phyloP scores from a whole-genome alignment of 1,140 invertebrate species.

The Drosophila carrolli region DNA sequence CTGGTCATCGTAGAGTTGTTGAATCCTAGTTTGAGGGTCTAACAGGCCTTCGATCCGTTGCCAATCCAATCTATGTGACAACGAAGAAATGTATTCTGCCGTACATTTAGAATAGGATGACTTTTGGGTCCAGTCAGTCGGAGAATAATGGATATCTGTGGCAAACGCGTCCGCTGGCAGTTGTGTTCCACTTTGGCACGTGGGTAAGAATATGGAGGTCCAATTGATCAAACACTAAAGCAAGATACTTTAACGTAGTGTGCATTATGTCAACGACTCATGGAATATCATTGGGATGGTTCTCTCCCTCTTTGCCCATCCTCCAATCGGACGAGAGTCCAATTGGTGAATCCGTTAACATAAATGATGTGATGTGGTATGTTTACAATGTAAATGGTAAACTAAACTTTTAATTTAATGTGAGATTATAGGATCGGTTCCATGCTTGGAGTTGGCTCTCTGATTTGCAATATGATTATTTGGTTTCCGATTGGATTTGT shows the following conservation, averaged over 20 bases:
- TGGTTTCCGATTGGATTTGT: constrained; percentile 50
- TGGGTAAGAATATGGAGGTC: neutral
- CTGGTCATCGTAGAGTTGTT: too few relatives aligned
- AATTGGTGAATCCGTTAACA: neutral
- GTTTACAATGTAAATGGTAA: neutral
- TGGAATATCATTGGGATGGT: constrained; percentile 30
- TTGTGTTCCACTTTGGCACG: constrained; percentile 1
- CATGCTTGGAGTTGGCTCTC: constrained; percentile 42
- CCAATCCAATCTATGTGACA: too few relatives aligned
- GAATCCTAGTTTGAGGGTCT: too few relatives aligned
- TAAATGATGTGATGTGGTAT: constrained; percentile 1
- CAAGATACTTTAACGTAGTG: neutral
- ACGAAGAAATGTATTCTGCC: neutral
- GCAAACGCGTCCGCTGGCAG: constrained; percentile 9
- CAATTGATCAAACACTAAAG: neutral
- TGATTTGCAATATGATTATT: constrained; percentile 47
- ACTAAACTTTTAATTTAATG: neutral
- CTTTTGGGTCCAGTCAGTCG: neutral
- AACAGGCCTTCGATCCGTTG: too few relatives aligned
- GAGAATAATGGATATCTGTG: constrained; percentile 7
- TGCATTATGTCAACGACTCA: constrained; percentile 4
- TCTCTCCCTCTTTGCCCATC: constrained; percentile 4
- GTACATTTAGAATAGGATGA: neutral
- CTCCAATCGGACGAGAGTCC: constrained; percentile 1
- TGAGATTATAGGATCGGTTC: constrained; percentile 49